Conservation (phyloP, 2,797 vertebrate genomes). For the Macropodus opercularis region DNA sequence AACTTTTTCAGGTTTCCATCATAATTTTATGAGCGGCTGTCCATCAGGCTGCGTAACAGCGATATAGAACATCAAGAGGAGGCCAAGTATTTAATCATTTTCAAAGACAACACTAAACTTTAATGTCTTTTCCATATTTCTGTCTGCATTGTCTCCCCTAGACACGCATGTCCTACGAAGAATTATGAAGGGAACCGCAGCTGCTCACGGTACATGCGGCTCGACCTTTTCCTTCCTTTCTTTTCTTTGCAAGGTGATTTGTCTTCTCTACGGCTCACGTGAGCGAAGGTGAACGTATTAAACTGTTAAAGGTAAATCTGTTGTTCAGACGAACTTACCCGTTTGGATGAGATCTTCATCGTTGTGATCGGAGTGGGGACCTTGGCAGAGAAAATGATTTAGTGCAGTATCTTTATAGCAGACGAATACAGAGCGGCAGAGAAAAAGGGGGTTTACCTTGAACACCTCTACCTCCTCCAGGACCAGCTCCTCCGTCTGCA, state of each 20-base stretch:
- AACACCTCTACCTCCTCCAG: slow-evolving; percentile 98
- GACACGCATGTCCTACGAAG: background rate
- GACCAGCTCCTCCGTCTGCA: slow-evolving; percentile 95
- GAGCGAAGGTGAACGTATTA: slow-evolving; percentile 18
- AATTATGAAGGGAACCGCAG: slow-evolving; percentile 43
- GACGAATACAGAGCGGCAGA: background rate
- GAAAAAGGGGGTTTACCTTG: slow-evolving; percentile 81
- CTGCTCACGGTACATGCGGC: slow-evolving; percentile 18
- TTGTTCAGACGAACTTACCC: slow-evolving; percentile 83
- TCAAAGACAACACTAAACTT: slow-evolving; percentile 50
- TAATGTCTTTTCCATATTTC: slow-evolving; percentile 60
- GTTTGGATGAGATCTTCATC: slow-evolving; percentile 99
- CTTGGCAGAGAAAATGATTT: slow-evolving; percentile 73
- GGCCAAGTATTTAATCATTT: slow-evolving; percentile 56
- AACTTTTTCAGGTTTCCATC: slow-evolving; percentile 47
- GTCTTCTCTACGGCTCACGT: slow-evolving; percentile 20
- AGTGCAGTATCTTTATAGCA: slow-evolving; percentile 10
- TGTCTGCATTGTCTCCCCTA: slow-evolving; percentile 35
- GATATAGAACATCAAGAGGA: slow-evolving; percentile 39
- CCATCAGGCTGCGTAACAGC: slow-evolving; percentile 53
- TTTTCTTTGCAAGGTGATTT: slow-evolving; percentile 16
- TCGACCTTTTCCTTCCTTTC: slow-evolving; percentile 27
- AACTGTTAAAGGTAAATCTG: slow-evolving; percentile 3
- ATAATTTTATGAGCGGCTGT: slow-evolving; percentile 64
- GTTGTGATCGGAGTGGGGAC: slow-evolving; percentile 92